A percentile compares a stretch with the other conserved stretches of the same genome.
phyloP scores from a whole-genome alignment of 2,888 invertebrate genomes.

The Syritta pipiens region DNA sequence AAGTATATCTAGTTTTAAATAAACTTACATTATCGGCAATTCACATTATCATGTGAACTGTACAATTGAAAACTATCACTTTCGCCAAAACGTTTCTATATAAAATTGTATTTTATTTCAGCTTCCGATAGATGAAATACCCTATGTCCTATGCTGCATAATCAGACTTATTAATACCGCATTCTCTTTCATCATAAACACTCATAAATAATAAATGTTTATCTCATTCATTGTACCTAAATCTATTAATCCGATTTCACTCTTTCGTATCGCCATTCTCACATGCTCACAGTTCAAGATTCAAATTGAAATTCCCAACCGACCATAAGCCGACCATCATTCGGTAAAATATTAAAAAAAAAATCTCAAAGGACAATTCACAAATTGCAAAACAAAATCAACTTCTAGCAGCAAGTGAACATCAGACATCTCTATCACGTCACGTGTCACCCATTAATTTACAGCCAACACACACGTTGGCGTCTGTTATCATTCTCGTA shows the following conservation, averaged over 20 bases:
- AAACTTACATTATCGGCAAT: no score
- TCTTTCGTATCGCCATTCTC: conserved; percentile 30
- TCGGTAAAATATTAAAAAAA: conserved; percentile 36
- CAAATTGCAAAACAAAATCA: conserved; percentile 34
- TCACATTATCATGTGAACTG: no score
- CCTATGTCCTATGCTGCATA: no score
- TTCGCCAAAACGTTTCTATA: no score
- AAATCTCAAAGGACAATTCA: conserved; percentile 10
- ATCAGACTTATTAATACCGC: no score
- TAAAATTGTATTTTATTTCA: no score
- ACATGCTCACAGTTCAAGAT: conserved; percentile 23
- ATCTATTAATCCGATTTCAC: conserved; percentile 45
- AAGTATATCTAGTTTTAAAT: no score
- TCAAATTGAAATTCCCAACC: conserved; percentile 7
- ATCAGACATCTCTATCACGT: conserved; percentile 57
- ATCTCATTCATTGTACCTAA: no score
- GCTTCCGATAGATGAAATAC: no score
- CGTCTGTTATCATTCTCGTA: conserved; percentile 62
- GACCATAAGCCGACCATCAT: conserved; percentile 25
- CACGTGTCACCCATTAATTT: conserved; percentile 66
- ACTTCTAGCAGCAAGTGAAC: conserved; percentile 40
- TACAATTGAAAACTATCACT: no score
- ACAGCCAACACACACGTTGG: conserved; percentile 53
- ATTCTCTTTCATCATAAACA: no score
- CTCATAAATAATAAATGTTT: no score